Base-by-base conservation (phyloP, 1,140 invertebrate species). In the Calycopis cecrops region DNA sequence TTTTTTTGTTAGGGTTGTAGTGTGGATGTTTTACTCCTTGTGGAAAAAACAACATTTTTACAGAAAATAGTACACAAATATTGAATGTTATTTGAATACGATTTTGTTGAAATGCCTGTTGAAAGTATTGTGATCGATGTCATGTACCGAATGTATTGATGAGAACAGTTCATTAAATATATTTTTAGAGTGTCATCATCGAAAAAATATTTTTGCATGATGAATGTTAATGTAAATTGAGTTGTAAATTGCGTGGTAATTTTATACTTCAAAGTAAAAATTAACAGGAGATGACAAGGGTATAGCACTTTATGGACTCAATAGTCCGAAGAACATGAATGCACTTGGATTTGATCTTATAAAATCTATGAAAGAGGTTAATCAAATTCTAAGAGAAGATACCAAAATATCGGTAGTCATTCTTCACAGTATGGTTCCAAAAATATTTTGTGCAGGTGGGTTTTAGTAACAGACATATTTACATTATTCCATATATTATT, bases 361-460 rank as follows among this genome's bases (percentile, higher is more conserved):
- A 0, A 71, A 90, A 10, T 88, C 92, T 54, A 90, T 98, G 63
- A 78, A 80, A 4, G 88, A 93, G 34, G 89, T 92, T 4, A 72
- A 99, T 37, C 88, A 93, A 14, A 82, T 90, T 9, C 75, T 99
- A 0, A 90, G 90, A 59, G 91, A 92, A 73, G 94, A 98, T 61
- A 92, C 91, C 35, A 90, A 89, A 48, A 89, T 95, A 0, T 90
- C 96, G 51, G 95, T 96, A 7, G 85, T 99, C 0, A 93, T 99
- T 35, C 60, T 99, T 12, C 91, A 96, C 62, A 99, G 97, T 88
- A 76, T 95, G 11, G 94, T 97, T 0, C 93, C 94, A 9, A 94
- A 94, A 21, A 91, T 98, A 34, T 99, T 99, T 79, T 99, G 98
- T 93, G 91, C 94, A 52, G 93, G 90, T 90, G 44, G 67, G 72